Conservation (phyloP, 1,140 invertebrate species). For the Thaumetopoea pityocampa region DNA sequence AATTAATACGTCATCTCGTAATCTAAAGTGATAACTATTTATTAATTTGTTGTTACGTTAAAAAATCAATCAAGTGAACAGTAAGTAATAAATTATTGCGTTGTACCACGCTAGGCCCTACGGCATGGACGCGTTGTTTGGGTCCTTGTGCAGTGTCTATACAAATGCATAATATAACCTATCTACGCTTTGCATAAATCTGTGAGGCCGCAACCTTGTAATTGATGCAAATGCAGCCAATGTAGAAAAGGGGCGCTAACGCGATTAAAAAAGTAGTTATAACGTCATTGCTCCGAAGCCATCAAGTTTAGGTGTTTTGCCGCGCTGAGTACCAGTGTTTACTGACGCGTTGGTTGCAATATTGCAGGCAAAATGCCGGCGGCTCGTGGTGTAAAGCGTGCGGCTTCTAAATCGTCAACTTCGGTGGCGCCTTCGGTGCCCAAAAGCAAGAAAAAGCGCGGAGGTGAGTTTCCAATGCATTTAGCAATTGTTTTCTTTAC, state of each 20-base stretch:
- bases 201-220: constrained; percentile 57
- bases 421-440: constrained; percentile 44
- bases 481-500: constrained; percentile 69
- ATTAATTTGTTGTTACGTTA: constrained; percentile 44
- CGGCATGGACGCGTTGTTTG: constrained; percentile 59
- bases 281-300: constrained; percentile 54
- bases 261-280: constrained; percentile 55
- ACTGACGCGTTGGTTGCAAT: constrained; percentile 65
- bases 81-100: constrained; percentile 51
- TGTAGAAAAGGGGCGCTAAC: constrained; percentile 49
- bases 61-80: constrained; percentile 47
- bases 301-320: constrained; percentile 42
- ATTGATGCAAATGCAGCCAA: constrained; percentile 47
- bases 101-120: constrained; percentile 23
- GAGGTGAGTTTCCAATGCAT: constrained; percentile 47
- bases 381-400: constrained; percentile 63
- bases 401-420: constrained; percentile 60
- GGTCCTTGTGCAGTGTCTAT: constrained; percentile 56
- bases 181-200: constrained; percentile 64
- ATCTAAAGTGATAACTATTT: constrained; percentile 48
- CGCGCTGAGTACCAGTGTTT: constrained; percentile 54
- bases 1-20: constrained; percentile 68
- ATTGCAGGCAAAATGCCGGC: constrained; percentile 70
- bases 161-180: constrained; percentile 74
- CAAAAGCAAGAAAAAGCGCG: constrained; percentile 71